Evolutionary conservation across 2,797 vertebrate species (phyloP).

Genomic region (Ptychadena robeensis): DNA sequence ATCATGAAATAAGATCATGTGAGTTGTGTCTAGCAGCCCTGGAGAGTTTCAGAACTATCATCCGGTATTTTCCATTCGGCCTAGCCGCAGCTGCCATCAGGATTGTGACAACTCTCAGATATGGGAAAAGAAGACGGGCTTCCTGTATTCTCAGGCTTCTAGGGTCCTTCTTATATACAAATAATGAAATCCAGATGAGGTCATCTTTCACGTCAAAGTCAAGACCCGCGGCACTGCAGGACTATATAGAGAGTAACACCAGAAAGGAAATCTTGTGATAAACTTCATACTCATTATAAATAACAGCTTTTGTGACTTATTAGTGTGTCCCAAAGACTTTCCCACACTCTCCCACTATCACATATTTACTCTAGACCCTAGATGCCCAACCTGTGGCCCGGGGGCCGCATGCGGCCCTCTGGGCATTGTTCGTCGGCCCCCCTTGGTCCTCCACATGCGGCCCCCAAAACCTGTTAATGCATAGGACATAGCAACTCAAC

Average conservation of each 20-base stretch:
- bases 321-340: constrained; percentile 3
- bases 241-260: background rate
- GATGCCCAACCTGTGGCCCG: no score
- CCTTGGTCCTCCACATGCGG: no score
- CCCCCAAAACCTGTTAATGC: no score
- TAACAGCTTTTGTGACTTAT: background rate
- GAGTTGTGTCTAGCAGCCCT: background rate
- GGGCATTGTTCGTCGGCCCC: no score
- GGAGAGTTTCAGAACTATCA: constrained; percentile 16
- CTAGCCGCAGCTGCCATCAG: background rate
- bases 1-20: background rate
- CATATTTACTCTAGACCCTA: constrained; percentile 11
- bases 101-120: background rate
- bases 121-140: background rate
- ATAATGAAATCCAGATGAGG: constrained; percentile 15
- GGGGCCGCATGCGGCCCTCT: no score
- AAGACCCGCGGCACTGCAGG: background rate
- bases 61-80: constrained; percentile 7
- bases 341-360: background rate
- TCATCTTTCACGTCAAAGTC: background rate
- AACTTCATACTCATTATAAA: background rate
- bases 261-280: background rate
- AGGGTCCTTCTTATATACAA: background rate
- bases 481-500: no score
- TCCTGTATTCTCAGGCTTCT: background rate